A percentile compares a stretch with the other conserved stretches of the same genome.
phyloP scores from a whole-genome alignment of 2,113 vertebrate species.

The Galemys pyrenaicus region DNA sequence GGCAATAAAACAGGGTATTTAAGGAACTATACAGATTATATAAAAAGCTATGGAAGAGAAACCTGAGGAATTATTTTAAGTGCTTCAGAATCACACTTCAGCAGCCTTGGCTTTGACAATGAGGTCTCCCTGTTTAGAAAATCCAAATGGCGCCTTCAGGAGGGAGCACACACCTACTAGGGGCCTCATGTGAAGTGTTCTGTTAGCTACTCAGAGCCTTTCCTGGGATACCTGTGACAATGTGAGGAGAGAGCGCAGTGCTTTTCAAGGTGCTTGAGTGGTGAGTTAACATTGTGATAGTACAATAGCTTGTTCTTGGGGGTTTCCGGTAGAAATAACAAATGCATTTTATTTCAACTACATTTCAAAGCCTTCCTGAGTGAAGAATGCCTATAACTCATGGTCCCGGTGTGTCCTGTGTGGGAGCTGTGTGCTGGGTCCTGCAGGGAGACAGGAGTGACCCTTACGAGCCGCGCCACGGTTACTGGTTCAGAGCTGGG shows the following conservation, averaged over 20 bases:
- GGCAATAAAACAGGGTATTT: neutral
- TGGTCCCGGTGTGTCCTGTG: neutral
- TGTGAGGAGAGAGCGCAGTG: neutral
- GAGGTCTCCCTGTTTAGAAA: neutral
- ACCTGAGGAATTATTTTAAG: neutral
- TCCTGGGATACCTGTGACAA: neutral
- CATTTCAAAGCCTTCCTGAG: neutral
- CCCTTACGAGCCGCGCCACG: fast-evolving
- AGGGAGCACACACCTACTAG: neutral
- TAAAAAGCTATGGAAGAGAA: neutral
- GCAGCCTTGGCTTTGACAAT: neutral
- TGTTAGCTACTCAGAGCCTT: neutral
- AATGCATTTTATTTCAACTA: neutral
- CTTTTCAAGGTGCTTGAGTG: neutral
- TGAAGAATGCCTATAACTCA: neutral
- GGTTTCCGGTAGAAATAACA: neutral
- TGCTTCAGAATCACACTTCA: neutral
- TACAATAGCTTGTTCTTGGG: neutral
- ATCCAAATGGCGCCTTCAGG: neutral
- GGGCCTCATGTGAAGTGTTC: neutral
- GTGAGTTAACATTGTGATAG: too few relatives aligned
- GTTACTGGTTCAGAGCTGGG: neutral
- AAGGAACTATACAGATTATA: neutral
- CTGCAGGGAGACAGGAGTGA: neutral
- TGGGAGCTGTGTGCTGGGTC: neutral